Evolutionary conservation across 2,888 invertebrate species (phyloP).

Genomic region (Drosophila kokeensis): DNA sequence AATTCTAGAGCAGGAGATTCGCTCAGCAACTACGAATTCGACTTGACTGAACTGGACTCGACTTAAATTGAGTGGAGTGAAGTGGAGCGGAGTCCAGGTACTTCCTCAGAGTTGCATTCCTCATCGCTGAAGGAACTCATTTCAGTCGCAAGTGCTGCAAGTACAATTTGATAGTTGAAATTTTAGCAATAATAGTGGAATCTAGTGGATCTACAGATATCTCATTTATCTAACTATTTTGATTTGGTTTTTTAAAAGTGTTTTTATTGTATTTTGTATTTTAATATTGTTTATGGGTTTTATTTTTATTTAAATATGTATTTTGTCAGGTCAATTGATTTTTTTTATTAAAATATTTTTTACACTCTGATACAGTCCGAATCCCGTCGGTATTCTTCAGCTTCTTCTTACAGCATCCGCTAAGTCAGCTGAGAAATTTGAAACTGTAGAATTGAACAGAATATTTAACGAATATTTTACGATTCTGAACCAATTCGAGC

Average conservation of each 20-base stretch:
- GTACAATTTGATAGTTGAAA: constrained; percentile 49
- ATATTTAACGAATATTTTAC: neutral
- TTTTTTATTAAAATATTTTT: no score
- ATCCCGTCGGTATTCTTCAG: no score
- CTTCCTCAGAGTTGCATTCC: constrained; percentile 18
- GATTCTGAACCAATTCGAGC: neutral
- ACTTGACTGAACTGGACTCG: constrained; percentile 22
- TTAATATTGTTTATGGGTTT: no score
- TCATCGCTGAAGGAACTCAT: constrained; percentile 2
- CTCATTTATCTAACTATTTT: neutral
- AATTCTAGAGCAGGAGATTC: constrained; percentile 5
- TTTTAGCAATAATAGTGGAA: constrained; percentile 15
- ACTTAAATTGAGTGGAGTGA: neutral
- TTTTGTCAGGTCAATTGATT: no score
- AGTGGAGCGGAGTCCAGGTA: constrained; percentile 26
- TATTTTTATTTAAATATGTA: no score
- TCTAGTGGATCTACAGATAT: neutral
- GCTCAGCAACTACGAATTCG: constrained; percentile 24
- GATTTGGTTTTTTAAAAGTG: neutral
- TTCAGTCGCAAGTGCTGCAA: constrained; percentile 7
- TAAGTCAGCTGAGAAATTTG: neutral
- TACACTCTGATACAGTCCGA: no score
- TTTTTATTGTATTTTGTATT: no score
- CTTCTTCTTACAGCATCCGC: no score
- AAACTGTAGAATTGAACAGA: neutral